Conservation (phyloP, 2,888 invertebrate genomes). For the Protonemura montana region DNA sequence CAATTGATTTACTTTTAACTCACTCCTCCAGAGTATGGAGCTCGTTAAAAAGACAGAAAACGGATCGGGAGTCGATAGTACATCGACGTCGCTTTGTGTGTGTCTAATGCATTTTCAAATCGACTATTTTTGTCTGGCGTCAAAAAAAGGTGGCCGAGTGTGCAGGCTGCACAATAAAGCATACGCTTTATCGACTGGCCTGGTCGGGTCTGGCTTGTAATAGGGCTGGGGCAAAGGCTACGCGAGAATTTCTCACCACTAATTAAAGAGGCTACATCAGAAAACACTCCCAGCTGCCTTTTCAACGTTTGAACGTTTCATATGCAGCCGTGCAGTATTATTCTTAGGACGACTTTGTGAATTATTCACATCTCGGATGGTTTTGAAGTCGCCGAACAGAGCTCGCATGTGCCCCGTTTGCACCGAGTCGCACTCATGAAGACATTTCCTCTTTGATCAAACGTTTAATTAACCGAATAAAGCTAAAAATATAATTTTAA, state of each 20-base stretch:
- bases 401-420: neutral
- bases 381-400: neutral
- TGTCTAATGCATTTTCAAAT: neutral
- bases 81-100: neutral
- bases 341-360: neutral
- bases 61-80: neutral
- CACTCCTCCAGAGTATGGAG: neutral
- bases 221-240: neutral
- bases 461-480: neutral
- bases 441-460: neutral
- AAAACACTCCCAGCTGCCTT: neutral
- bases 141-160: neutral
- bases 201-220: neutral
- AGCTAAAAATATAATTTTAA: neutral
- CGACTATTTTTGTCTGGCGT: neutral
- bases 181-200: neutral
- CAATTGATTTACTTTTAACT: neutral
- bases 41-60: conserved; percentile 12
- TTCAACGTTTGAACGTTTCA: neutral
- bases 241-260: neutral
- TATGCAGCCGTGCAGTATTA: neutral
- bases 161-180: neutral
- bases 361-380: neutral
- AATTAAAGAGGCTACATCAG: neutral
- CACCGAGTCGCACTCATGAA: neutral